These are phyloP conservation scores for Heterodera filipjevi DNA, from an alignment of 2,888 invertebrate genomes.

Conservation along the genomic window DNA sequence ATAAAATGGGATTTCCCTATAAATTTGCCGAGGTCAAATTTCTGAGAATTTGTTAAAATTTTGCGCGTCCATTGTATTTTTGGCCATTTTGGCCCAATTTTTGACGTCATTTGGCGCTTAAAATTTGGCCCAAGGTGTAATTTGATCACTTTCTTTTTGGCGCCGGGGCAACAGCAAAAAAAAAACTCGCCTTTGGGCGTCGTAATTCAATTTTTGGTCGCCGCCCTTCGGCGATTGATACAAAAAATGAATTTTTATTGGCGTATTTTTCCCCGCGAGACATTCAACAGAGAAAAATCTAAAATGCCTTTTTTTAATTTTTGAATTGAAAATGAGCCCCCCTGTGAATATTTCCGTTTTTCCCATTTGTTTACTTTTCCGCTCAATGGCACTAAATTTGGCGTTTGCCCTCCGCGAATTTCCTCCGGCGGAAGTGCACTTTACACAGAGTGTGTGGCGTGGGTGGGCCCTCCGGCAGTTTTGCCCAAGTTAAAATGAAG, in stretches of 20 bases:
- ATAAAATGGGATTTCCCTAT: no score
- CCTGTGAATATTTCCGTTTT: background rate
- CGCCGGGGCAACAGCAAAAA: conserved; percentile 4
- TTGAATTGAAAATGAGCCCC: background rate
- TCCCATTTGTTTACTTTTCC: background rate
- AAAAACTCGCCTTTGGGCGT: background rate
- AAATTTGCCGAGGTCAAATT: background rate
- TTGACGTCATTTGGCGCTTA: background rate
- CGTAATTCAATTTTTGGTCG: background rate
- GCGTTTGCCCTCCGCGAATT: background rate
- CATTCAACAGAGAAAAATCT: background rate
- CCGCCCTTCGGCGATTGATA: background rate
- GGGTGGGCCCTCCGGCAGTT: background rate
- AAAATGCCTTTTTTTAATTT: no score
- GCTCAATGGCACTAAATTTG: background rate
- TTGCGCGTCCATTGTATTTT: background rate
- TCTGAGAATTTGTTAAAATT: background rate
- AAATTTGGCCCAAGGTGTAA: background rate
- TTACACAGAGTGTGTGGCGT: background rate
- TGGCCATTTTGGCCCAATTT: background rate
- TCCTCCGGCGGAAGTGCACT: conserved; percentile 10
- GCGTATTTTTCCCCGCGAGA: background rate
- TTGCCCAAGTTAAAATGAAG: background rate
- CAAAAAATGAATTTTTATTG: conserved; percentile 1
- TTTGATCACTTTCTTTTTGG: background rate